Conservation (phyloP, 2,797 vertebrate species). For the Mus minutoides region DNA sequence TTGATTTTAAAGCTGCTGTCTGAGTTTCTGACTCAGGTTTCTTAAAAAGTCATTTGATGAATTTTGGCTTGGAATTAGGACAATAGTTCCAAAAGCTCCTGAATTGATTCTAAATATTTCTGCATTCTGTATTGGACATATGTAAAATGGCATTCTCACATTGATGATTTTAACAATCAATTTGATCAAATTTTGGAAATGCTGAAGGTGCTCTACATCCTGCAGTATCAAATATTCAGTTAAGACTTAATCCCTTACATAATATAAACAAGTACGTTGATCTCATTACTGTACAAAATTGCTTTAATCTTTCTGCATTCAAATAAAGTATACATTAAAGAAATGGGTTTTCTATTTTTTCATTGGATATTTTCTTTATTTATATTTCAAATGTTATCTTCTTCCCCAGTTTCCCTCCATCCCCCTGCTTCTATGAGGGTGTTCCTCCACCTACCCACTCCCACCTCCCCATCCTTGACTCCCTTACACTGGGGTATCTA, state of each 20-base stretch:
- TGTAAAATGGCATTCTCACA: background rate
- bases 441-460: too few species aligned
- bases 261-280: background rate
- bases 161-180: background rate
- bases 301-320: background rate
- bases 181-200: background rate
- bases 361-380: too few species aligned
- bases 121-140: background rate
- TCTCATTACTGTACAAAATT: background rate
- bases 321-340: background rate
- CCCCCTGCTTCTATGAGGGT: too few species aligned
- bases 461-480: too few species aligned
- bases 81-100: background rate
- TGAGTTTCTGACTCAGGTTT: background rate
- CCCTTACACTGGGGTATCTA: too few species aligned
- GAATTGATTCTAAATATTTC: background rate
- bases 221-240: background rate
- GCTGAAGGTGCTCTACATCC: background rate
- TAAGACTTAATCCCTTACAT: background rate
- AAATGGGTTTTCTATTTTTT: too few species aligned
- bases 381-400: too few species aligned
- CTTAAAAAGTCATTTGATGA: background rate
- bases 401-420: too few species aligned
- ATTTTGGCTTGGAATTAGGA: background rate
- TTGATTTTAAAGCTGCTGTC: background rate